Percentiles rank a stretch among this genome's conserved stretches.
Evolutionary conservation across 2,888 invertebrate species (phyloP).

Genomic region (Orchesella flavescens): DNA sequence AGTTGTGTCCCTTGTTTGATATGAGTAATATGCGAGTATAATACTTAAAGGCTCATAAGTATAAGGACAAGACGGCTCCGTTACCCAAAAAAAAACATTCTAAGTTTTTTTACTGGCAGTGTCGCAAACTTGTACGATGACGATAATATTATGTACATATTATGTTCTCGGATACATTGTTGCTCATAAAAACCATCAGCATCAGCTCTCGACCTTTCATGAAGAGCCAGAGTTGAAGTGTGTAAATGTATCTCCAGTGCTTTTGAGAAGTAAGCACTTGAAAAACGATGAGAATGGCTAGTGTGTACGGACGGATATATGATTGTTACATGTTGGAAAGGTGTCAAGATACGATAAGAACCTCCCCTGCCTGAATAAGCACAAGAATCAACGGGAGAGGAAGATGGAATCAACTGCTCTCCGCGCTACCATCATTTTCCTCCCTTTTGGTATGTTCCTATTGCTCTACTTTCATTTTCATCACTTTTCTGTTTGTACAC

Average conservation of each 20-base stretch:
- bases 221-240: too few relatives aligned
- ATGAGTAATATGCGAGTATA: too few relatives aligned
- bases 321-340: slow-evolving; percentile 61
- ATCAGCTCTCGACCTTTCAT: too few relatives aligned
- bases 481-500: slow-evolving; percentile 42
- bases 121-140: too few relatives aligned
- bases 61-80: not conserved
- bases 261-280: slow-evolving; percentile 20
- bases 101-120: too few relatives aligned
- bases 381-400: slow-evolving; percentile 19
- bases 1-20: too few relatives aligned
- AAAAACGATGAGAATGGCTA: slow-evolving; percentile 23
- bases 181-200: too few relatives aligned
- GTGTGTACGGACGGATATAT: not conserved
- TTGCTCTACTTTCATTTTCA: slow-evolving; percentile 34
- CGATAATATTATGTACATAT: too few relatives aligned
- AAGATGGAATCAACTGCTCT: slow-evolving; percentile 26
- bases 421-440: not conserved
- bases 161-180: too few relatives aligned
- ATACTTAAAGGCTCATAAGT: too few relatives aligned
- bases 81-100: not conserved
- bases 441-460: not conserved
- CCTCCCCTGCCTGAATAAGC: slow-evolving; percentile 47
- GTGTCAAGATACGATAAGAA: slow-evolving; percentile 65
- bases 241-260: not conserved